A percentile compares a stretch with the other conserved stretches of the same genome.
Evolutionary conservation across 2,888 invertebrate genomes (phyloP).

Genomic region (Anticlea derivata): DNA sequence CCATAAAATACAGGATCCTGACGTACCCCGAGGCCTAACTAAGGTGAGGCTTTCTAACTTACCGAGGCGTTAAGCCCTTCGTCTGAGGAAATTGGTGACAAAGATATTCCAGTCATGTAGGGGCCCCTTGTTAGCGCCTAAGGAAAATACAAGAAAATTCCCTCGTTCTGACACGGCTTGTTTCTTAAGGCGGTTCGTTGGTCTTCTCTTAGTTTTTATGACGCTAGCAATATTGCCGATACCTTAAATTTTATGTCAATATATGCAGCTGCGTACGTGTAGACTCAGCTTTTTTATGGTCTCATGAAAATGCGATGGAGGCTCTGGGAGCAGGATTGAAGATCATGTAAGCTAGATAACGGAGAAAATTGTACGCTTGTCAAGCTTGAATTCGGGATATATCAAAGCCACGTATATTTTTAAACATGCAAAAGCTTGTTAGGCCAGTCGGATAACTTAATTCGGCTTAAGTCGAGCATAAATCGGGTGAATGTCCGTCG

Average conservation of each 20-base stretch:
- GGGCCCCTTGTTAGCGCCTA: slow-evolving; percentile 72
- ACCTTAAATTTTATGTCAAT: slow-evolving; percentile 67
- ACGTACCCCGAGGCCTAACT: slow-evolving; percentile 52
- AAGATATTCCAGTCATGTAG: slow-evolving; percentile 81
- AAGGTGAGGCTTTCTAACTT: slow-evolving; percentile 74
- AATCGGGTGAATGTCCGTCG: slow-evolving; percentile 42
- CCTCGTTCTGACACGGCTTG: slow-evolving; percentile 64
- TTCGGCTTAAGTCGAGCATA: slow-evolving; percentile 49
- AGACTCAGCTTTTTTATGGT: slow-evolving; percentile 44
- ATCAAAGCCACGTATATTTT: slow-evolving; percentile 17
- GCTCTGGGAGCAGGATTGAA: slow-evolving; percentile 33
- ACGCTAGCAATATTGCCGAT: slow-evolving; percentile 55
- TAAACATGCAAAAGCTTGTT: slow-evolving; percentile 36
- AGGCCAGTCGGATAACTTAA: slow-evolving; percentile 46
- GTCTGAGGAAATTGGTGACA: slow-evolving; percentile 75
- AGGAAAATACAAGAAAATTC: slow-evolving; percentile 69
- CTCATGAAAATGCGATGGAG: slow-evolving; percentile 47
- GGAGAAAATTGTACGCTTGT: slow-evolving; percentile 31
- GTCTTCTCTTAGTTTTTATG: slow-evolving; percentile 63
- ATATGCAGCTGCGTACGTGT: slow-evolving; percentile 58
- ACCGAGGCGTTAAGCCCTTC: slow-evolving; percentile 71
- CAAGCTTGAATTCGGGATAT: slow-evolving; percentile 12
- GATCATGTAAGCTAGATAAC: slow-evolving; percentile 34
- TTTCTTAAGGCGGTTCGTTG: slow-evolving; percentile 58
- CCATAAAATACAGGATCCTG: slow-evolving; percentile 63